A percentile compares a stretch with the other conserved stretches of the same genome.
Evolutionary conservation across 2,888 invertebrate species (phyloP).

Genomic region (Quadroppia sp.): DNA sequence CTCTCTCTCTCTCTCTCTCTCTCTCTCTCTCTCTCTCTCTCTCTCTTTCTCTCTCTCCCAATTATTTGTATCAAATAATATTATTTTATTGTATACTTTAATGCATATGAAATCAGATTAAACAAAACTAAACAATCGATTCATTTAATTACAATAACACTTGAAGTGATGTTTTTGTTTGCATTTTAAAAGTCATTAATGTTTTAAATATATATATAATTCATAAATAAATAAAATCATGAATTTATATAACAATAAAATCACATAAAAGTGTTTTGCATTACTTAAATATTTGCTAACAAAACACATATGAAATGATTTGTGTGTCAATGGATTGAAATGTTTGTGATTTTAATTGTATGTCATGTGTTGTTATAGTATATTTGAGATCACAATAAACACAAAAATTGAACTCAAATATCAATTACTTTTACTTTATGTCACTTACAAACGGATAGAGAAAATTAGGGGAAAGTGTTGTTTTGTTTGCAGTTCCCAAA

Average conservation of each 20-base stretch:
- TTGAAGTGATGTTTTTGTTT: not conserved
- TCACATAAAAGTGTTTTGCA: not conserved
- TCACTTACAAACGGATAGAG: conserved; percentile 18
- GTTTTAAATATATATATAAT: no score
- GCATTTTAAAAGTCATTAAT: not conserved
- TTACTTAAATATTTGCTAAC: not conserved
- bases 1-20: not conserved
- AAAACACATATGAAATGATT: no score
- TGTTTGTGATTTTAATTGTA: conserved; percentile 18
- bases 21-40: not conserved
- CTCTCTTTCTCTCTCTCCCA: not conserved
- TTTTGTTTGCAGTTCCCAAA: not conserved
- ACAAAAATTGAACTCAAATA: conserved; percentile 32
- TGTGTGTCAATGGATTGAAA: no score
- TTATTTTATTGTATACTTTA: not conserved
- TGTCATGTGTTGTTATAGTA: conserved; percentile 12
- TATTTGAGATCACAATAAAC: conserved; percentile 24
- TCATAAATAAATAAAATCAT: no score
- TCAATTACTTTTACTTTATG: conserved; percentile 26
- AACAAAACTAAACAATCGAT: not conserved
- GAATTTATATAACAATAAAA: conserved; percentile 2
- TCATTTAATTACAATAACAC: not conserved
- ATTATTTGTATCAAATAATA: not conserved
- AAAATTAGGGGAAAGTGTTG: conserved; percentile 2
- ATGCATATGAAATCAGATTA: not conserved